Percentiles rank a stretch among this genome's conserved stretches.
Conservation (phyloP, 2,113 vertebrate species). For the Rousettus leschenaultii region DNA sequence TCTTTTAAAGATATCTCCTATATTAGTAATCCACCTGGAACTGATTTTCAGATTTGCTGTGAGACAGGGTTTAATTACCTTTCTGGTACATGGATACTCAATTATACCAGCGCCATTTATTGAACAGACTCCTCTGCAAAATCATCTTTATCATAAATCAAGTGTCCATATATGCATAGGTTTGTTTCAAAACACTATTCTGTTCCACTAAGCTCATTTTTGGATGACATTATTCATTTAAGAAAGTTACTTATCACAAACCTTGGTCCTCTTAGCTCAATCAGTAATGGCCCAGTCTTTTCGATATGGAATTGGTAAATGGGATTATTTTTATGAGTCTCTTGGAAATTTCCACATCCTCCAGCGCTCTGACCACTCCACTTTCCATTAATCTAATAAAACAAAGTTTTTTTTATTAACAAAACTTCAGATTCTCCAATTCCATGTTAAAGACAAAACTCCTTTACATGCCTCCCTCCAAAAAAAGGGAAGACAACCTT, state of each 20-base stretch:
- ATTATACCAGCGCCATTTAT: not conserved
- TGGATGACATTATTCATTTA: not conserved
- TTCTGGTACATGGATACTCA: not conserved
- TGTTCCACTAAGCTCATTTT: not conserved
- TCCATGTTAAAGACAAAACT: not conserved
- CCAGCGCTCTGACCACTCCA: slow-evolving; percentile 95
- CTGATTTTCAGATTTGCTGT: not conserved
- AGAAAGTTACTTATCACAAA: slow-evolving; percentile 74
- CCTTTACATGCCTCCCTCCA: not conserved
- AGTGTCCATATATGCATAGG: not conserved
- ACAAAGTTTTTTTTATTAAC: slow-evolving; percentile 30
- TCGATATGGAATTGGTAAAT: slow-evolving; percentile 95
- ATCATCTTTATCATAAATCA: not conserved
- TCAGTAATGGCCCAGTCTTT: slow-evolving; percentile 91
- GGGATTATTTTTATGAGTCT: slow-evolving; percentile 95
- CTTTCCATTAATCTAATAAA: slow-evolving; percentile 92
- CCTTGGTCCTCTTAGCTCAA: slow-evolving; percentile 96
- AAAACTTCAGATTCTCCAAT: not conserved
- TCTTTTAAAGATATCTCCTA: not conserved
- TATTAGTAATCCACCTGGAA: not conserved
- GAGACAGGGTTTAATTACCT: not conserved
- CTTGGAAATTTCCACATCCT: slow-evolving; percentile 97
- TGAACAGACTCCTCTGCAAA: not conserved
- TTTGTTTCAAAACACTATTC: not conserved
- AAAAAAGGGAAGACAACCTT: not conserved